Conservation (phyloP, 2,113 vertebrate species). For the Ploceus nigricollis region DNA sequence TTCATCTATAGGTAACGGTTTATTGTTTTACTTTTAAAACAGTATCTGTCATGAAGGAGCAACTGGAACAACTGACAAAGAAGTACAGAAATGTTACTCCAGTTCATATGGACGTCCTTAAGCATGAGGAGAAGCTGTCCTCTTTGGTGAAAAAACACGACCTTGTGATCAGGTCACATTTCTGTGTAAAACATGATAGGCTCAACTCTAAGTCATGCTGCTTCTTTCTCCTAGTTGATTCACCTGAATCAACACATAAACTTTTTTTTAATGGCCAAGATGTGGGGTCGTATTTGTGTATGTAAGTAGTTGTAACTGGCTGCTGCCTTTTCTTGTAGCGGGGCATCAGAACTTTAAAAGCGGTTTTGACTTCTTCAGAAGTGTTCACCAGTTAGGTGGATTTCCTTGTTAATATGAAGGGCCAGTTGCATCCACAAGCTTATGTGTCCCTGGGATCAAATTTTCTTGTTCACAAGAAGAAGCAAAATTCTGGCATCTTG, state of each 20-base stretch:
- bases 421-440: fast-evolving
- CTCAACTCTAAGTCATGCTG: not conserved
- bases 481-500: not conserved
- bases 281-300: not conserved
- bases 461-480: not conserved
- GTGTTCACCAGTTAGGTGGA: not conserved
- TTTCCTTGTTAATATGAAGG: not conserved
- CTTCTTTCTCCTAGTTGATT: not conserved
- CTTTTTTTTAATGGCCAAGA: not conserved
- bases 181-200: not conserved
- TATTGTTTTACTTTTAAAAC: constrained; percentile 26
- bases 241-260: not conserved
- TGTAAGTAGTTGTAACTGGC: not conserved
- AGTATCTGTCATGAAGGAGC: constrained; percentile 84
- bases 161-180: constrained; percentile 89
- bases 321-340: not conserved
- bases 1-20: not conserved
- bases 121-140: constrained; percentile 79
- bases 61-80: constrained; percentile 82
- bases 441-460: not conserved
- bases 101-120: constrained; percentile 78
- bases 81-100: constrained; percentile 83
- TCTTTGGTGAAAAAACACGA: constrained; percentile 86
- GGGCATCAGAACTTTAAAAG: not conserved
- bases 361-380: not conserved